Evolutionary conservation across 1,140 invertebrate species (phyloP).

Genomic region (Maconellicoccus hirsutus): DNA sequence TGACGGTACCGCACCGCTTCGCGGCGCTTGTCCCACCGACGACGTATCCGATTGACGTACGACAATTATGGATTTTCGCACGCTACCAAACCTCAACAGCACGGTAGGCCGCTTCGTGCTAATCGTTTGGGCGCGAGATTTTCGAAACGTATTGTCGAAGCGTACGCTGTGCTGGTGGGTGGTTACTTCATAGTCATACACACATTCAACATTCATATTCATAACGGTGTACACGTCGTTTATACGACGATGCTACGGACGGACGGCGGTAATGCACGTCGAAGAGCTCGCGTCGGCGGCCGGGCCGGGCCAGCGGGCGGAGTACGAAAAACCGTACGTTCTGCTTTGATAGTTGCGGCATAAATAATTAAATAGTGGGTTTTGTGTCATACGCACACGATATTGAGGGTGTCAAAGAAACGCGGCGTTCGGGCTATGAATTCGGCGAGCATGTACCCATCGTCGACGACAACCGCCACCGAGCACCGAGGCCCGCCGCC

Average conservation of each 20-base stretch:
- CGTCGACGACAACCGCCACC: not conserved
- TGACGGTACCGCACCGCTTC: too few species aligned
- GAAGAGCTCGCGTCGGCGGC: not conserved
- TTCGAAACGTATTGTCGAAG: constrained; percentile 1
- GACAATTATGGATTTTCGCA: too few species aligned
- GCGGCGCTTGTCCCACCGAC: too few species aligned
- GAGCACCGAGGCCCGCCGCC: not conserved
- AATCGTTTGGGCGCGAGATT: too few species aligned
- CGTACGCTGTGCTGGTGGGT: not conserved
- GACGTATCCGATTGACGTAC: too few species aligned
- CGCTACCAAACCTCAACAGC: too few species aligned
- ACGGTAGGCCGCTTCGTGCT: too few species aligned
- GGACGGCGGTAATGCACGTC: too few species aligned
- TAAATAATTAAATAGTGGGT: constrained; percentile 22
- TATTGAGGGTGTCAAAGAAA: constrained; percentile 21
- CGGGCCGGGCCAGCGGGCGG: too few species aligned
- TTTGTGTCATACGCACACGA: constrained; percentile 22
- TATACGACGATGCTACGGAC: too few species aligned
- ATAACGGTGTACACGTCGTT: not conserved
- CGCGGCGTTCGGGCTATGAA: not conserved
- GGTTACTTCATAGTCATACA: constrained; percentile 8
- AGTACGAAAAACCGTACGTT: constrained; percentile 3
- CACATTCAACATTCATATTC: not conserved
- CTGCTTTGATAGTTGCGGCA: constrained; percentile 21
- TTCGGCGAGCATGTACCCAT: not conserved